phyloP scores from a whole-genome alignment of 2,113 vertebrate species.

The Pygathrix nemaeus region DNA sequence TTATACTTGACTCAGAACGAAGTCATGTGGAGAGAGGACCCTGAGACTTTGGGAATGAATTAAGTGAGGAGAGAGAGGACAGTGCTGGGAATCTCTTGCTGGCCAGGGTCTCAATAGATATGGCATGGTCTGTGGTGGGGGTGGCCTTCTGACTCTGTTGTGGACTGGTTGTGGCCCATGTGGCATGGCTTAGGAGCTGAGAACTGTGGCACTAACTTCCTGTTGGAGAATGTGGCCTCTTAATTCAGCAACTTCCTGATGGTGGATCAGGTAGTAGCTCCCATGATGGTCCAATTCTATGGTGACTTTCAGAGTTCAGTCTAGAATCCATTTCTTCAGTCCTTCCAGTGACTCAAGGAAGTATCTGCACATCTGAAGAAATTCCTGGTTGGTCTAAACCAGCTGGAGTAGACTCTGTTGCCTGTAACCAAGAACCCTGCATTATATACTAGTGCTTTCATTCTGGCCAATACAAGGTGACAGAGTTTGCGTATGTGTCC shows the following conservation, averaged over 20 bases:
- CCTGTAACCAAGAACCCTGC: background rate
- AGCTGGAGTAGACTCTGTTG: background rate
- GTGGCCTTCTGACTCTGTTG: background rate
- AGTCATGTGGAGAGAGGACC: background rate
- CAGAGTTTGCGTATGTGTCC: no score
- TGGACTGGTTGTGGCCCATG: background rate
- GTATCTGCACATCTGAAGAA: background rate
- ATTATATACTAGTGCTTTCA: background rate
- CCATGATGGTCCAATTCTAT: background rate
- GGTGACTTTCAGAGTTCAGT: background rate
- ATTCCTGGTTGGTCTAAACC: background rate
- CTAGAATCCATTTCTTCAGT: background rate
- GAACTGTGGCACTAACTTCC: background rate
- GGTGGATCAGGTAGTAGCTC: background rate
- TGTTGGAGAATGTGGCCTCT: background rate
- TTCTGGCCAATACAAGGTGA: background rate
- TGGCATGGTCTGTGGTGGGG: background rate
- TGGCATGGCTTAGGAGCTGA: background rate
- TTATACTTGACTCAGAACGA: background rate
- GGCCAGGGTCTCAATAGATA: background rate
- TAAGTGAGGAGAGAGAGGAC: background rate
- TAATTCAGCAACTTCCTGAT: background rate
- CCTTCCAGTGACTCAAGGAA: background rate
- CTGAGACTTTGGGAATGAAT: background rate
- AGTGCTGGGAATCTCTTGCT: background rate